phyloP scores from a whole-genome alignment of 2,113 vertebrate genomes.

The Colossoma macropomum region DNA sequence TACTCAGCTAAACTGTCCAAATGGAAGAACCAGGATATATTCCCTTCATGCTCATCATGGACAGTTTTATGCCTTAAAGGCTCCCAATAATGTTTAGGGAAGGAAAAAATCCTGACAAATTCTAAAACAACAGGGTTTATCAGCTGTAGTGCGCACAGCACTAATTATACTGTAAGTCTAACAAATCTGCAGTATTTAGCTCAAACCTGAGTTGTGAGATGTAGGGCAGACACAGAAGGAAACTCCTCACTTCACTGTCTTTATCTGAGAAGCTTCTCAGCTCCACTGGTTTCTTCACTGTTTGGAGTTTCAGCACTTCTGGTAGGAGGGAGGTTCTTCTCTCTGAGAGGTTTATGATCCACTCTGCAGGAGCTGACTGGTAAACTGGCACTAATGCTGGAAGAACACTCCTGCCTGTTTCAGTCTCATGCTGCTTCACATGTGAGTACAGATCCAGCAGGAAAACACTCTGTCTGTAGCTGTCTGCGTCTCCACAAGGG shows the following conservation, averaged over 20 bases:
- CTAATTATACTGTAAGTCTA: too few species aligned
- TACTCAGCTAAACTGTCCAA: too few species aligned
- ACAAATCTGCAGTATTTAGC: too few species aligned
- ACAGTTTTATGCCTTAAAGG: too few species aligned
- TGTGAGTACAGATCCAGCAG: conserved; percentile 35
- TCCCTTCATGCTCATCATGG: too few species aligned
- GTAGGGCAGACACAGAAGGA: conserved; percentile 20
- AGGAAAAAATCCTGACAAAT: too few species aligned
- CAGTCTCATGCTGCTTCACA: conserved; percentile 21
- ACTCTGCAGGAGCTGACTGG: conserved; percentile 6
- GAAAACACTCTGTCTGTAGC: conserved; percentile 2
- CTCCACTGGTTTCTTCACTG: conserved; percentile 6
- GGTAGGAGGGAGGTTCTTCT: conserved; percentile 16
- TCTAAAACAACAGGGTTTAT: too few species aligned
- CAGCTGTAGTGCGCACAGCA: too few species aligned
- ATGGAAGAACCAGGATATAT: too few species aligned
- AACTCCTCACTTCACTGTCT: background rate
- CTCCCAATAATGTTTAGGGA: too few species aligned
- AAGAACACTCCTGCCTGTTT: conserved; percentile 17
- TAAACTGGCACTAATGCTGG: conserved; percentile 1
- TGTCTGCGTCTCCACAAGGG: too few species aligned
- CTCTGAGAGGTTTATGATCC: conserved; percentile 26
- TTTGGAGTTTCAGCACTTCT: conserved; percentile 38
- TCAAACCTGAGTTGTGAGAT: conserved; percentile 6
- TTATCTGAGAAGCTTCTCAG: background rate